Evolutionary conservation across 2,888 invertebrate species (phyloP), one percentile per base, ranked within the genome.

Genomic region (Lasioglossum marginatum): DNA sequence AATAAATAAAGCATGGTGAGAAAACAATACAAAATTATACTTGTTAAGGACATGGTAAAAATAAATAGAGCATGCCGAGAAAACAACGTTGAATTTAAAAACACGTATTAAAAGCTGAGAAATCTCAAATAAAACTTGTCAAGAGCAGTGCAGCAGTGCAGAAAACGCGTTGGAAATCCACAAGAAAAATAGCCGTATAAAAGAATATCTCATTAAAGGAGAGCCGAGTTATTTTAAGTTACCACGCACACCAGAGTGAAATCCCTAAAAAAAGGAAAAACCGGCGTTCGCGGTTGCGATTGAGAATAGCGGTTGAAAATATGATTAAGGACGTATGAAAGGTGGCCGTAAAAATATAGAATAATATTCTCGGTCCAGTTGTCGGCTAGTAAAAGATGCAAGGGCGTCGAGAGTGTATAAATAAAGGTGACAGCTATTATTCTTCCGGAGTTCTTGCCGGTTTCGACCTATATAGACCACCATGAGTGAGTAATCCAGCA

Each of bases 381-480:
- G 43, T 70, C 52, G 66, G 63, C 19, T 45, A 57, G n/a, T 71
- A 68, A 79, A 57, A 6, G 76, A 75, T 60, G 68, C 77, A 72
- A 77, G 71, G 52, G 3, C 57, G 66, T 14, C 43, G 5, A n/a
- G 5, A n/a, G 70, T 34, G 40, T 81, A 79, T 85, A 85, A 79
- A 85, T 85, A 83, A 71, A 66, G 27, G 27, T 45, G 34, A 52
- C 37, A 31, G 12, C n/a, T 14, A 70, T 31, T 78, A 48, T 81
- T 81, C 70, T 68, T 79, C 34, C 8, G 14, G 8, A 52, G 48
- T 16, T 63, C 60, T 81, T 63, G 37, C 31, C 78, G 79, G 27
- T 73, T 68, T 81, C 83, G 85, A 83, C 88, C 90, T 72, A 89
- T 70, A 81, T 68, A 70, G 77, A 68, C 73, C 81, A 45, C 78